Evolutionary conservation across 2,888 invertebrate genomes (phyloP).

Genomic region (Poecilus cupreus): DNA sequence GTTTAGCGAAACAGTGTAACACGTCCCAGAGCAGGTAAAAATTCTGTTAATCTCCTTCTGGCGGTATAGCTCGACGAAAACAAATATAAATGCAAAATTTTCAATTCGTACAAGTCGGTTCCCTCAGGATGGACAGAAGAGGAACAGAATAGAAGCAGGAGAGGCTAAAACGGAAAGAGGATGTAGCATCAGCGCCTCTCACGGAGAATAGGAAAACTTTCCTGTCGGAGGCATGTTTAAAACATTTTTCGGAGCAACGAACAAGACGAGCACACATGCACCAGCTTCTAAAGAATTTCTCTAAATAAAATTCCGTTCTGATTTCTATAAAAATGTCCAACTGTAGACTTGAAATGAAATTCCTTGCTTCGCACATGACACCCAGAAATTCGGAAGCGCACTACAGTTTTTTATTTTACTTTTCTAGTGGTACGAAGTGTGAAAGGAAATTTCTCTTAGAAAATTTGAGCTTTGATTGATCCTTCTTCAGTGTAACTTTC

Average conservation of each 20-base stretch:
- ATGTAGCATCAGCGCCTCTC: constrained; percentile 25
- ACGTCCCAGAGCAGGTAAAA: constrained; percentile 32
- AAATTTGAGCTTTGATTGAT: constrained; percentile 4
- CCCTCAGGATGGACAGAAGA: constrained; percentile 45
- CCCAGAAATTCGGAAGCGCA: not conserved
- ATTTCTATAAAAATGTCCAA: constrained; percentile 62
- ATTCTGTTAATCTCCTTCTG: constrained; percentile 32
- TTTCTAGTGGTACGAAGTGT: not conserved
- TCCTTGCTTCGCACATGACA: constrained; percentile 57
- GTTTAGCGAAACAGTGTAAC: constrained; percentile 22
- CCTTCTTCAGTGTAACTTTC: not conserved
- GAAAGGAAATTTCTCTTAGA: constrained; percentile 1
- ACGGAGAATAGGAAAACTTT: constrained; percentile 41
- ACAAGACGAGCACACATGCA: constrained; percentile 35
- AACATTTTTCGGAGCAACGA: constrained; percentile 21
- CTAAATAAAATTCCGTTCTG: constrained; percentile 60
- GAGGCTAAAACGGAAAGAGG: constrained; percentile 9
- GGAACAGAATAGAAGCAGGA: constrained; percentile 16
- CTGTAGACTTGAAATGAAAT: constrained; percentile 62
- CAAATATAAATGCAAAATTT: constrained; percentile 52
- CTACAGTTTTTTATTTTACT: constrained; percentile 6
- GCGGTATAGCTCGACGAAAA: constrained; percentile 21
- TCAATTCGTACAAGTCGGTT: constrained; percentile 43
- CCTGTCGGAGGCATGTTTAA: constrained; percentile 46
- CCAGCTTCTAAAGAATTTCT: constrained; percentile 49